Percentiles rank a stretch among this genome's conserved stretches.
Conservation (phyloP, 2,888 invertebrate genomes). For the Epiblema foenella region DNA sequence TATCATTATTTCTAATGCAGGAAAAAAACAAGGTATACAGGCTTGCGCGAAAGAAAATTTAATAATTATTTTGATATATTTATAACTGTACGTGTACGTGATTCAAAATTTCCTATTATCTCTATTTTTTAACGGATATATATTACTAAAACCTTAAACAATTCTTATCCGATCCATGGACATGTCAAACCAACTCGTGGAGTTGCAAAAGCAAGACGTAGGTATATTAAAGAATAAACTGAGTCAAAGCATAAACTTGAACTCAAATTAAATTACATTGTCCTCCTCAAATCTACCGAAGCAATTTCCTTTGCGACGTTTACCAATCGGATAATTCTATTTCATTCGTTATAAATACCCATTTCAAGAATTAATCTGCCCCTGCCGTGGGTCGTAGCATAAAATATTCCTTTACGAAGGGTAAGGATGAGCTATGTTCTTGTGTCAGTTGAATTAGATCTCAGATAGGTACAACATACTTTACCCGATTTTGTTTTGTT, state of each 20-base stretch:
- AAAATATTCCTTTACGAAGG: constrained; percentile 27
- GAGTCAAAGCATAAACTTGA: constrained; percentile 23
- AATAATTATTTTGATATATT: too few relatives aligned
- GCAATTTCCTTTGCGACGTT: constrained; percentile 24
- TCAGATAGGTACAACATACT: neutral
- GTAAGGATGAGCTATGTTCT: constrained; percentile 20
- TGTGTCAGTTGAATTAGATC: constrained; percentile 10
- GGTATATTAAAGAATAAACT: constrained; percentile 15
- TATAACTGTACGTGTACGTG: too few relatives aligned
- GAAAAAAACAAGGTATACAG: too few relatives aligned
- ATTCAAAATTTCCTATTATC: too few relatives aligned
- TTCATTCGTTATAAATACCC: constrained; percentile 28
- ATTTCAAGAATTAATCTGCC: constrained; percentile 31
- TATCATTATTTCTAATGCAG: too few relatives aligned
- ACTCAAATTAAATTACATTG: constrained; percentile 29
- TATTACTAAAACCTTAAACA: neutral
- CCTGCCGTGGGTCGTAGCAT: constrained; percentile 27
- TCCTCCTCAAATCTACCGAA: constrained; percentile 30
- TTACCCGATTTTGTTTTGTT: neutral
- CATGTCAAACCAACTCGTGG: constrained; percentile 3
- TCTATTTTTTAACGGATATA: too few relatives aligned
- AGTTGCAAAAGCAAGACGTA: constrained; percentile 26
- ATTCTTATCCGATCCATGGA: neutral
- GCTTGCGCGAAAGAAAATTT: too few relatives aligned
- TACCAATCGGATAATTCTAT: constrained; percentile 24